Evolutionary conservation across 2,797 vertebrate genomes (phyloP).

Genomic region (Bovichtus variegatus): DNA sequence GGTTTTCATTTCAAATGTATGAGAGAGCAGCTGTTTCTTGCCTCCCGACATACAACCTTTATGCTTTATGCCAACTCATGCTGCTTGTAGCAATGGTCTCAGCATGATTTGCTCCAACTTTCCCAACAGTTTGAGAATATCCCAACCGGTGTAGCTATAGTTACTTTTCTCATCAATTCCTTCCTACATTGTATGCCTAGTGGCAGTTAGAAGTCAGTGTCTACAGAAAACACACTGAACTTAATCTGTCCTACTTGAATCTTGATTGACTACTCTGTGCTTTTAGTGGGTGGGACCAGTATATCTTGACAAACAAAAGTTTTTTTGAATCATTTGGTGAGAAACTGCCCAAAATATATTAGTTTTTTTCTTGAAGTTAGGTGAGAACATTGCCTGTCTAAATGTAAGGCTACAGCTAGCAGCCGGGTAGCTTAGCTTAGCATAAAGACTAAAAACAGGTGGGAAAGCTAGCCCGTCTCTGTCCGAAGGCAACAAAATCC

Average conservation of each 20-base stretch:
- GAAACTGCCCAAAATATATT: not conserved
- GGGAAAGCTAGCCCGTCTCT: not conserved
- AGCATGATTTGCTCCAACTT: conserved; percentile 15
- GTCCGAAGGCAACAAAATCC: not conserved
- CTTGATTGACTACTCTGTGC: not conserved
- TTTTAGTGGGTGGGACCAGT: not conserved
- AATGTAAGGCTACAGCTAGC: not conserved
- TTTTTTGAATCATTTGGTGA: too few relatives aligned
- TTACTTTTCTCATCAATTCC: not conserved
- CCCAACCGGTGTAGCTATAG: not conserved
- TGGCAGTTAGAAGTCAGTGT: not conserved
- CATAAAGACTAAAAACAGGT: not conserved
- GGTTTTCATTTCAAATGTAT: conserved; percentile 39
- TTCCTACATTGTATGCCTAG: not conserved
- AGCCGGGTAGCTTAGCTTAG: not conserved
- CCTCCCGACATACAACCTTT: conserved; percentile 12
- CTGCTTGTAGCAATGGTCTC: conserved; percentile 1
- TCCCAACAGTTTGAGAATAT: not conserved
- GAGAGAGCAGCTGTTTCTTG: conserved; percentile 26
- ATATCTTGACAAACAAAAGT: too few relatives aligned
- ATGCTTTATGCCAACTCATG: conserved; percentile 27
- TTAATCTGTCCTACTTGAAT: not conserved
- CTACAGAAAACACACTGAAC: not conserved
- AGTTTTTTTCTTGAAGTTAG: too few relatives aligned
- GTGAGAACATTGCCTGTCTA: not conserved